Evolutionary conservation across 2,797 vertebrate genomes (phyloP).

Genomic region (Iguana delicatissima): DNA sequence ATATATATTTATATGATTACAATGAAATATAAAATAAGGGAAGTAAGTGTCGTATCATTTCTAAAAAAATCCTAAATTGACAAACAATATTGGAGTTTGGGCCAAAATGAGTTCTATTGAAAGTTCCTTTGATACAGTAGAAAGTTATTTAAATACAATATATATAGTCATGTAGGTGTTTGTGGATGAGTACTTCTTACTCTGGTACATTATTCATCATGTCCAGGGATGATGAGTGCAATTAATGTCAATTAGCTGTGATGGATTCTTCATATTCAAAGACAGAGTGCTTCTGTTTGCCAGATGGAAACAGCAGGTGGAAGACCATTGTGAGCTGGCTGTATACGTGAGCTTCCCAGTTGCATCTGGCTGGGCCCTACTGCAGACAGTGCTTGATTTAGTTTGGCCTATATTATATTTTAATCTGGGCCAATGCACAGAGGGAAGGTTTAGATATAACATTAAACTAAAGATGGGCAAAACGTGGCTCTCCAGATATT

Average conservation of each 20-base stretch:
- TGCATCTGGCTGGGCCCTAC: too few species aligned
- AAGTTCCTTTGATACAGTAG: conserved; percentile 47
- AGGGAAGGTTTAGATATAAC: background rate
- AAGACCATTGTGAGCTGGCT: background rate
- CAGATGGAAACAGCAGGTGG: background rate
- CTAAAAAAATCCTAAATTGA: background rate
- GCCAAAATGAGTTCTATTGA: conserved; percentile 47
- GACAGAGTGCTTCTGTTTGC: background rate
- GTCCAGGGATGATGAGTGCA: background rate
- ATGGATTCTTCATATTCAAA: background rate
- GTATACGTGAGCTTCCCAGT: background rate
- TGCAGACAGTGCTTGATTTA: background rate
- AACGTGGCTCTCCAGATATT: too few species aligned
- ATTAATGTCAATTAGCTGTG: background rate
- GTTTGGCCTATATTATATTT: too few species aligned
- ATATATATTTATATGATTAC: background rate
- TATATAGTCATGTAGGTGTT: conserved; percentile 40
- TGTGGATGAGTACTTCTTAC: conserved; percentile 61
- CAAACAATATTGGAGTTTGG: background rate
- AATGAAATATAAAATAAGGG: background rate
- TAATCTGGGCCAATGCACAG: background rate
- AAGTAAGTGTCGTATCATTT: background rate
- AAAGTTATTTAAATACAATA: background rate
- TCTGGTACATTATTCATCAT: conserved; percentile 62
- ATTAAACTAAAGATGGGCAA: too few species aligned